Conservation (phyloP, 2,113 vertebrate genomes). For the Cyanoliseus patagonus region DNA sequence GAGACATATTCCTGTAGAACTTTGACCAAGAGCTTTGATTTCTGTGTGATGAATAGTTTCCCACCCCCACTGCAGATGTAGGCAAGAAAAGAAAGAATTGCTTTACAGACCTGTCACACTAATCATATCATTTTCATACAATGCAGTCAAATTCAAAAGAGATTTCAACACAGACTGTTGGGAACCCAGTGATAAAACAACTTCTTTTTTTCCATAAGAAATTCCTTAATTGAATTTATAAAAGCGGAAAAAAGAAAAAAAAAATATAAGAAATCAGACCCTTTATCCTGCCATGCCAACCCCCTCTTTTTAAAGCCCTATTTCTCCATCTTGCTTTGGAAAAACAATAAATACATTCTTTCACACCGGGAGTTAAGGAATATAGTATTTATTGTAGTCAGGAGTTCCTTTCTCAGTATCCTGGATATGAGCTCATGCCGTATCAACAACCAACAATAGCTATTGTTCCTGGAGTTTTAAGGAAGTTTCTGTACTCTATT, state of each 20-base stretch:
- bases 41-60: background rate
- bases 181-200: background rate
- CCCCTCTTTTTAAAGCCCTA: background rate
- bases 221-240: background rate
- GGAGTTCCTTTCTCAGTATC: slow-evolving; percentile 55
- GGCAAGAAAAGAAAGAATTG: background rate
- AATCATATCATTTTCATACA: slow-evolving; percentile 36
- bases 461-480: slow-evolving; percentile 78
- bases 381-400: slow-evolving; percentile 73
- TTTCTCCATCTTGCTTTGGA: background rate
- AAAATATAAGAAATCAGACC: background rate
- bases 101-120: background rate
- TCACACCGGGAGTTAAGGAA: slow-evolving; percentile 67
- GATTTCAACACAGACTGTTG: slow-evolving; percentile 6
- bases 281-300: background rate
- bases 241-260: background rate
- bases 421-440: slow-evolving; percentile 82
- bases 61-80: background rate
- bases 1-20: background rate
- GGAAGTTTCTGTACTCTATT: slow-evolving; percentile 80
- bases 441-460: slow-evolving; percentile 78
- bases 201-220: background rate
- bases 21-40: slow-evolving; percentile 25
- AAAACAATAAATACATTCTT: slow-evolving; percentile 49
- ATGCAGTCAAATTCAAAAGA: slow-evolving; percentile 24